Evolutionary conservation across 2,113 vertebrate species (phyloP).

Genomic region (Carlito syrichta): DNA sequence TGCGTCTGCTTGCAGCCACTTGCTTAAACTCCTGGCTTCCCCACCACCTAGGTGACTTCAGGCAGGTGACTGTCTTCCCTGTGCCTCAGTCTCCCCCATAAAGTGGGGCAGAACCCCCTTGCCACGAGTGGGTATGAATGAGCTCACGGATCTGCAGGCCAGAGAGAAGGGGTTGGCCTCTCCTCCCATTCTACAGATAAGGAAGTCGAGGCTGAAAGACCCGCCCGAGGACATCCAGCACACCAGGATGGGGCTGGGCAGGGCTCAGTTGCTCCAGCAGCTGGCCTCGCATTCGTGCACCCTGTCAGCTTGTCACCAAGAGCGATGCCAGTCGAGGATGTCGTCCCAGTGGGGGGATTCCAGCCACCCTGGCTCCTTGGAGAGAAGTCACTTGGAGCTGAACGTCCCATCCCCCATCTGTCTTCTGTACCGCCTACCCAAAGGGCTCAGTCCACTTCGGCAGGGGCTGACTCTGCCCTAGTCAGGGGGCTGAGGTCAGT

Average conservation of each 20-base stretch:
- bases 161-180: rapidly evolving
- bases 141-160: not conserved
- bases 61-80: not conserved
- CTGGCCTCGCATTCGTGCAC: not conserved
- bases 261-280: not conserved
- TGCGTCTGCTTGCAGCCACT: not conserved
- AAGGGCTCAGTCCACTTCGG: not conserved
- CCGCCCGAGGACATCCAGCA: too few species aligned
- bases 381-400: not conserved
- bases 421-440: not conserved
- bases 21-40: not conserved
- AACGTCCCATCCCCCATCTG: not conserved
- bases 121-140: rapidly evolving
- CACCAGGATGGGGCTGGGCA: not conserved
- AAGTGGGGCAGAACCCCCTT: not conserved
- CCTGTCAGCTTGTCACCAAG: not conserved
- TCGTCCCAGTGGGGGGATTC: too few species aligned
- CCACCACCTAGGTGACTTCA: not conserved
- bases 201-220: not conserved
- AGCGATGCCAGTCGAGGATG: too few species aligned
- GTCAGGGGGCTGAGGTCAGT: too few species aligned
- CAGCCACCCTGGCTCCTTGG: too few species aligned
- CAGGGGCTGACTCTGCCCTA: not conserved
- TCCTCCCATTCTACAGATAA: not conserved
- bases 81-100: not conserved